These are phyloP conservation scores for Leptinotarsa rubiginosa DNA, from an alignment of 2,888 invertebrate genomes.

Conservation along the genomic window DNA sequence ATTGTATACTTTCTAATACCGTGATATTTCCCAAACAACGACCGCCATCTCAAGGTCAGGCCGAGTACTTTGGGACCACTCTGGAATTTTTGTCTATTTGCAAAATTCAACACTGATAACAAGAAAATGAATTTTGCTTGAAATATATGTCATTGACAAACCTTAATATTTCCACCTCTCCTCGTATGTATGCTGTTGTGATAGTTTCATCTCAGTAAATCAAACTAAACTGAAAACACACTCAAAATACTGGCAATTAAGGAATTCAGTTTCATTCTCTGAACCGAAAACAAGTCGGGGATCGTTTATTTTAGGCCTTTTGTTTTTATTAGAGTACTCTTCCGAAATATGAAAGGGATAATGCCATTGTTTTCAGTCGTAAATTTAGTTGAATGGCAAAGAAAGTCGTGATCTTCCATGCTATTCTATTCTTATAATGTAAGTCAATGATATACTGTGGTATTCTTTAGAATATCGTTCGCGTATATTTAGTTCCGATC, in stretches of 20 bases:
- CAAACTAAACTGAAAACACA: constrained; percentile 24
- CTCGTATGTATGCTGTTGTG: not conserved
- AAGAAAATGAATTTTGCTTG: no score
- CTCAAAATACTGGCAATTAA: constrained; percentile 54
- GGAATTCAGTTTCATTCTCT: constrained; percentile 43
- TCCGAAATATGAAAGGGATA: constrained; percentile 47
- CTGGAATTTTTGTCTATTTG: no score
- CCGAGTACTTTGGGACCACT: no score
- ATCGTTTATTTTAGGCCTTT: constrained; percentile 47
- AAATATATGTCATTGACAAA: no score
- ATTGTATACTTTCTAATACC: no score
- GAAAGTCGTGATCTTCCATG: constrained; percentile 54
- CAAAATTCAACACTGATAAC: no score
- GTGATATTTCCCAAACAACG: no score
- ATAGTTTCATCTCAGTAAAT: not conserved
- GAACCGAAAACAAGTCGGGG: constrained; percentile 43
- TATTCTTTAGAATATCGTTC: constrained; percentile 5
- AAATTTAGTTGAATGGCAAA: constrained; percentile 50
- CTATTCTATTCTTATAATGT: constrained; percentile 51
- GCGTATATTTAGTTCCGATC: not conserved
- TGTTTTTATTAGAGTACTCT: constrained; percentile 46
- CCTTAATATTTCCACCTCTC: no score
- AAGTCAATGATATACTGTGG: constrained; percentile 42
- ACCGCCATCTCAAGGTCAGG: no score
- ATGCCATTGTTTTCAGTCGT: constrained; percentile 53